Base-by-base conservation (phyloP, 2,113 vertebrate species). In the Xenotilapia longispinis region DNA sequence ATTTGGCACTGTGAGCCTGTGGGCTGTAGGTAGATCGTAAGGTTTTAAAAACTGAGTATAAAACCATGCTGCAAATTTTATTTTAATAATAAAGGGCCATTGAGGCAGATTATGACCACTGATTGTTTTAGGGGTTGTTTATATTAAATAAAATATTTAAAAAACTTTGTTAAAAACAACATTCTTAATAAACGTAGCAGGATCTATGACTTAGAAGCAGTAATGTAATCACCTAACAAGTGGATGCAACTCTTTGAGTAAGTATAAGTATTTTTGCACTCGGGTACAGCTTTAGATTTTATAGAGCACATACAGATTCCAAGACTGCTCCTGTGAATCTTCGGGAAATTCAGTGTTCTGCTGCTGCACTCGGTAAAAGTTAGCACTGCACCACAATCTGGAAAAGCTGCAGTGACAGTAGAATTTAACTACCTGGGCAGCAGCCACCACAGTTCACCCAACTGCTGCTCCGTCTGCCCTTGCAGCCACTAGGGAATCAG, bases 401-500 rank as follows among this genome's bases (percentile, higher is more conserved):
- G 45, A 81, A 21, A 8, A 19, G 84, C 88, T 91, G 89, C 89
- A 89, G 87, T 73, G 80, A 87, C 87, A 75, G 55, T 55, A 57
- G 40, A 85, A 83, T 87, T 55, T 14, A 83, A 51, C 53, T 47
- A 28, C 65, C 87, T 89, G 88, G 83, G 78, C 87, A 45, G 85
- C 58, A 80, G 84, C 89, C 90, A 89, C 87, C 90, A 88, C 28
- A 15, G 78, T 91, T 91, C 88, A 90, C 87, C 84, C 78, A 54
- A 36, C 84, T 75, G 87, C 85, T 82, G 73, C 84, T 87, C 90
- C 11, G 73, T 88, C 88, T 93, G 86, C 75, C 84, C 87, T 86
- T 84, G 80, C 40, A 58, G 87, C 79, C 89, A 60, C 87, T 73
- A 13, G 91, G 88, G 92, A 91, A 83, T 70, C 78, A 3, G 21